Percentiles rank a stretch among this genome's conserved stretches.
Conservation (phyloP, 2,888 invertebrate species). For the Ormyrus thymus region DNA sequence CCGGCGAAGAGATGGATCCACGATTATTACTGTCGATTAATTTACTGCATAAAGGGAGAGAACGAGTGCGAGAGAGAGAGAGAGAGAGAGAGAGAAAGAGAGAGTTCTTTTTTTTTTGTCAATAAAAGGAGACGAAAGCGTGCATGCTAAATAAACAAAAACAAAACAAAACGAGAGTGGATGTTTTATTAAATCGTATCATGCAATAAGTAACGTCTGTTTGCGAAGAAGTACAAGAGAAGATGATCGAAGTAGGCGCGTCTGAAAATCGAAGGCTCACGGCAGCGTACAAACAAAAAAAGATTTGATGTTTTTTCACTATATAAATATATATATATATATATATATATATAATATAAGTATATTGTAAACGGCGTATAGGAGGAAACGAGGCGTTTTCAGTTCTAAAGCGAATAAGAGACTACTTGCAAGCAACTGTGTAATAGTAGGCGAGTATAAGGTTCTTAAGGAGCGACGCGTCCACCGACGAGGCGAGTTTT, state of each 20-base stretch:
- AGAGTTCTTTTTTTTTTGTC: constrained; percentile 9
- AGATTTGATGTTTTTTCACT: constrained; percentile 58
- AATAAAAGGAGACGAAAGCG: background rate
- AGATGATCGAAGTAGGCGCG: constrained; percentile 26
- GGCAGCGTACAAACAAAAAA: constrained; percentile 60
- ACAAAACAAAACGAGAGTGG: background rate
- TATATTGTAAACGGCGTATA: background rate
- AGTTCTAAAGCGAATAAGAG: too few relatives aligned
- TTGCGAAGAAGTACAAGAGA: constrained; percentile 12
- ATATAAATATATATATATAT: constrained; percentile 22
- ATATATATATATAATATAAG: constrained; percentile 31
- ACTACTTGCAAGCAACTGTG: background rate
- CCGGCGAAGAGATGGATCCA: background rate
- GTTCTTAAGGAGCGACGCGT: constrained; percentile 40
- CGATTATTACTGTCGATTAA: constrained; percentile 25
- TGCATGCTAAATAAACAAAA: constrained; percentile 35
- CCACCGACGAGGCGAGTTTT: constrained; percentile 46
- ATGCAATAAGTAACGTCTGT: background rate
- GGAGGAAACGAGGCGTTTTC: too few relatives aligned
- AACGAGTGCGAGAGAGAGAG: background rate
- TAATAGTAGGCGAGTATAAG: constrained; percentile 40
- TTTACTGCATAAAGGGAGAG: constrained; percentile 20
- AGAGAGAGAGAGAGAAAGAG: background rate
- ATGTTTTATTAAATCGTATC: too few relatives aligned
- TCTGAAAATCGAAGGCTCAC: constrained; percentile 59